Evolutionary conservation across 2,797 vertebrate genomes (phyloP), one percentile per base, ranked within the genome.

Genomic region (Perodicticus potto): DNA sequence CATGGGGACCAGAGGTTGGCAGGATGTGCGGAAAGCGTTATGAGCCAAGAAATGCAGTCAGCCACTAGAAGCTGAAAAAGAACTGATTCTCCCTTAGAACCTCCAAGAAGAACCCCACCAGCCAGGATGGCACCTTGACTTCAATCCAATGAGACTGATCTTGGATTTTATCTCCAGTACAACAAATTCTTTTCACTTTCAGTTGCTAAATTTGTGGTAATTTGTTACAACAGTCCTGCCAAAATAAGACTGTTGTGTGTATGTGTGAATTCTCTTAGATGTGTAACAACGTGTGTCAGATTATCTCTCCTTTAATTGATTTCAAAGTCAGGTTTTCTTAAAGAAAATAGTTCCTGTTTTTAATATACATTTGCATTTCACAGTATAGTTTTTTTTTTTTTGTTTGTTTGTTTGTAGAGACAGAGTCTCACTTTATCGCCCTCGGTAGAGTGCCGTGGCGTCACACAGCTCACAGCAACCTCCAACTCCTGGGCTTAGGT

Each of bases 151-250:
- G 69, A 5, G 25, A 25, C 23, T 10, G 59, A 49, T 37, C 70
- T 86, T 67, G 40, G 77, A 67, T 45, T 63, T 73, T 27, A 45
- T 2, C 7, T 40, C 27, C 3, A 57, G 40, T 78, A 69, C 73
- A 81, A 43, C 61, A 81, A 65, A 65, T 61, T 5, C 53, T 3
- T 40, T 32, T 67, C 67, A 17, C 25, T 69, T 83, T 74, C 80
- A 74, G 49, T 2, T 20, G 43, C 3, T 22, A 27, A 61, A 14
- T 78, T 78, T 23, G 45, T 57, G 40, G 34, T 7, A 65, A 7
- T 93, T 84, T 95, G 25, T 87, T 94, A 77, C 11, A 63, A 13
- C 13, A 95, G 16, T 14, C 67, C 37, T 5, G 85, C 25, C 76
- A 85, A 59, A 74, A 3, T 19, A 59, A 43, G 19, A 20, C 55